These are phyloP conservation scores for Heliocidaris erythrogramma DNA, from an alignment of 35 echinoderm and acorn worm genomes.

Conservation along the genomic window DNA sequence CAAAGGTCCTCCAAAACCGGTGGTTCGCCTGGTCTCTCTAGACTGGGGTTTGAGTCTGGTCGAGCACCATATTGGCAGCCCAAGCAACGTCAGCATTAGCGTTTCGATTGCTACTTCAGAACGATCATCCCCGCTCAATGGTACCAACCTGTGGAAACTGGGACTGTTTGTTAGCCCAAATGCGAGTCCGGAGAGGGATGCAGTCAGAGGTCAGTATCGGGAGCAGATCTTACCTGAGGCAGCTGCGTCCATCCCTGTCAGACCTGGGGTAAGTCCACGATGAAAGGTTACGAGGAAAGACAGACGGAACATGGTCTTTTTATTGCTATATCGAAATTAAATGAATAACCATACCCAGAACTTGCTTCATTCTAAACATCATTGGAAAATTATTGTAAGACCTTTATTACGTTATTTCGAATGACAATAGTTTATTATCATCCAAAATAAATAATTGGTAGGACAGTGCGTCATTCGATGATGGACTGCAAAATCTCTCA, in stretches of 20 bases:
- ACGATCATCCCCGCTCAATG: constrained; percentile 37
- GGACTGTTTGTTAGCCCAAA: constrained; percentile 54
- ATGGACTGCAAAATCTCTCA: not conserved
- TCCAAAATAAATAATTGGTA: not conserved
- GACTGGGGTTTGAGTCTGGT: constrained; percentile 51
- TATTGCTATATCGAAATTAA: too few species aligned
- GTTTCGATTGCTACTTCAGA: constrained; percentile 45
- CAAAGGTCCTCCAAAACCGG: constrained; percentile 24
- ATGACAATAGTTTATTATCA: not conserved
- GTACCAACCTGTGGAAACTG: constrained; percentile 64
- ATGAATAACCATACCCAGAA: not conserved
- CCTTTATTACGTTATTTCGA: not conserved
- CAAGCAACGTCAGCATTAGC: constrained; percentile 56
- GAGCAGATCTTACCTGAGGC: constrained; percentile 18
- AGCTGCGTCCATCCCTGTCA: not conserved
- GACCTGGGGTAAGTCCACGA: not conserved
- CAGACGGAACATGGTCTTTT: too few species aligned
- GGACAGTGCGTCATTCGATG: not conserved
- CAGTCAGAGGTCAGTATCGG: constrained; percentile 37
- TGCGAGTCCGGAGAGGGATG: not conserved
- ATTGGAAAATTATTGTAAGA: not conserved
- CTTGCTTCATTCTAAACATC: not conserved
- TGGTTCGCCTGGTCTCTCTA: constrained; percentile 52
- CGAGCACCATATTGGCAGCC: constrained; percentile 42
- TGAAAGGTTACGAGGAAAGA: too few species aligned